A percentile compares a stretch with the other conserved stretches of the same genome.
phyloP scores from a whole-genome alignment of 2,888 invertebrate genomes.

The Diaperis boleti region DNA sequence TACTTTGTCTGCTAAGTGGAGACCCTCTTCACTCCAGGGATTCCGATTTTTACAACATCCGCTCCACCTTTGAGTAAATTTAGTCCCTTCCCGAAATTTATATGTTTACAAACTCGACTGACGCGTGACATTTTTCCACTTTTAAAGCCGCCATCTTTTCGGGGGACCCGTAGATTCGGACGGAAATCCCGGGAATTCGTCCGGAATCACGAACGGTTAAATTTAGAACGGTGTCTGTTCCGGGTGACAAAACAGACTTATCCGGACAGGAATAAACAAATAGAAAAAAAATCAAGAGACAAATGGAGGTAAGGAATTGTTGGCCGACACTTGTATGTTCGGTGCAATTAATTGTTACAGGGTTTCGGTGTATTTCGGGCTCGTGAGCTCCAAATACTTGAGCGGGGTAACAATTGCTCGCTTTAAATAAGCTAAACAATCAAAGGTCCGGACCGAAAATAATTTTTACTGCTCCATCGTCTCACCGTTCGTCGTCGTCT shows the following conservation, averaged over 20 bases:
- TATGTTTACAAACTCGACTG: conserved; percentile 51
- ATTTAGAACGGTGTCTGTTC: conserved; percentile 13
- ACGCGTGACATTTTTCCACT: conserved; percentile 11
- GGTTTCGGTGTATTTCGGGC: too few species aligned
- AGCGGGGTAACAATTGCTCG: too few species aligned
- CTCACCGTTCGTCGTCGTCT: conserved; percentile 13
- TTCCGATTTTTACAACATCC: conserved; percentile 53
- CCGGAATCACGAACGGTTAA: conserved; percentile 23
- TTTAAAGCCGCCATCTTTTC: too few species aligned
- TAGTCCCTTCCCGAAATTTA: conserved; percentile 52
- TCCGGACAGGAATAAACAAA: too few species aligned
- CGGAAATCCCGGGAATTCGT: conserved; percentile 29
- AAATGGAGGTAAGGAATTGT: too few species aligned
- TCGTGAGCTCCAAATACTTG: too few species aligned
- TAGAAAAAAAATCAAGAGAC: too few species aligned
- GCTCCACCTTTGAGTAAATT: conserved; percentile 52
- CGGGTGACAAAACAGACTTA: too few species aligned
- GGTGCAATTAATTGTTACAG: too few species aligned
- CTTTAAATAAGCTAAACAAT: background rate
- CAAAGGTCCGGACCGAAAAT: conserved; percentile 11
- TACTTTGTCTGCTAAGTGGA: conserved; percentile 45
- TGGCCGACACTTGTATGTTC: too few species aligned
- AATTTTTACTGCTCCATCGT: conserved; percentile 15
- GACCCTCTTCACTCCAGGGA: conserved; percentile 22
- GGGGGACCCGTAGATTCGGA: background rate